Evolutionary conservation across 1,140 invertebrate species (phyloP).

Genomic region (Brachionus koreanus): DNA sequence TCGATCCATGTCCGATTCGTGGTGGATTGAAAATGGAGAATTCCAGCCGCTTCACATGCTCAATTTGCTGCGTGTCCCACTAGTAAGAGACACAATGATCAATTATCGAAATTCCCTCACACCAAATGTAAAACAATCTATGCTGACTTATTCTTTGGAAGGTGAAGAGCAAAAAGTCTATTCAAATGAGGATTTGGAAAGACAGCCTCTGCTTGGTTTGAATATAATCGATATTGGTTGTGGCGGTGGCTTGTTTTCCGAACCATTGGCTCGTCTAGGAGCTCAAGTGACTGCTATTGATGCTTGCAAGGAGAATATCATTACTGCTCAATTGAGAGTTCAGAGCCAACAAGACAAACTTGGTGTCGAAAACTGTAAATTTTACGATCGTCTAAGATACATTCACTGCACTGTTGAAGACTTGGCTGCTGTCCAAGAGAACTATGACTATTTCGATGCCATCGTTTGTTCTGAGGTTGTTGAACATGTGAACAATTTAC

Average conservation of each 20-base stretch:
- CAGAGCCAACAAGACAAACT: conserved; percentile 18
- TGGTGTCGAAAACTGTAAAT: conserved; percentile 9
- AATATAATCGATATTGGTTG: conserved; percentile 80
- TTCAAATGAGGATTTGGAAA: conserved; percentile 29
- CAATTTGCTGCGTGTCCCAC: conserved; percentile 65
- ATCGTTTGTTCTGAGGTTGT: conserved; percentile 65
- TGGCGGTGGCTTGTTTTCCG: conserved; percentile 76
- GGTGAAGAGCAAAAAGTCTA: conserved; percentile 48
- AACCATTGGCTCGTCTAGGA: conserved; percentile 72
- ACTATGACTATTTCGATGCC: conserved; percentile 53
- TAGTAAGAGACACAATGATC: conserved; percentile 67
- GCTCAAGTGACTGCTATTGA: conserved; percentile 79
- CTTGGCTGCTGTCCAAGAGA: conserved; percentile 10
- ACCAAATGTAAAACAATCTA: background rate
- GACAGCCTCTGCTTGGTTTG: conserved; percentile 64
- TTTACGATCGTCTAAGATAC: conserved; percentile 30
- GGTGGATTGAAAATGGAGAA: conserved; percentile 61
- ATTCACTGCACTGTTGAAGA: conserved; percentile 65
- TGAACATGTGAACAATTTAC: conserved; percentile 73
- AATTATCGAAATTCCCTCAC: conserved; percentile 44
- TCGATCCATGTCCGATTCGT: conserved; percentile 53
- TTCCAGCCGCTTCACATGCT: conserved; percentile 60
- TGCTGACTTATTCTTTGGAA: conserved; percentile 58
- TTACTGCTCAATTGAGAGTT: conserved; percentile 61
- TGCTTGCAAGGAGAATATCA: conserved; percentile 68